Evolutionary conservation across 2,797 vertebrate genomes (phyloP), one percentile per base, ranked within the genome.

Genomic region (Sciaenops ocellatus): DNA sequence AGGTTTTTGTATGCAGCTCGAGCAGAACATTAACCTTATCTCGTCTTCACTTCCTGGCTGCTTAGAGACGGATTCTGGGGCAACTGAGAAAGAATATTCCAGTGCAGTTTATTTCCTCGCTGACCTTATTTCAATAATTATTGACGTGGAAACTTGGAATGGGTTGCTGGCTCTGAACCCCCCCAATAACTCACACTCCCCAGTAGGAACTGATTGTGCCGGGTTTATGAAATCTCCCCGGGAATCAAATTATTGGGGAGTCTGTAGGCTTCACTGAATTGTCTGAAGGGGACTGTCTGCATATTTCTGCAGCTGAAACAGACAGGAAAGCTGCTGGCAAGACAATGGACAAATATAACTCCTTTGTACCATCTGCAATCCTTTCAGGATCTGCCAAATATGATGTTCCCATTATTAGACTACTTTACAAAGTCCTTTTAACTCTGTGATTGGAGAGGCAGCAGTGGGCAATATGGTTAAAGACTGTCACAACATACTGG

Each of bases 41-140:
- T 83, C 15, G 6, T 68, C 26, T 62, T 61, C 44, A 38, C 76
- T 63, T 80, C 51, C 46, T 65, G 2, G n/a, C 74, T 64, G 51
- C 87, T 64, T 38, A 20, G 44, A 72, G 74, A 78, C 16, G 1
- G 34, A 73, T 72, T 73, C 52, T 8, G 38, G 26, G 12, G 47
- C 68, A 50, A 56, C 64, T 3, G 20, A 22, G 69, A 57, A 56
- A 57, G 51, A 81, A 87, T 70, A 78, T 79, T 79, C 71, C 85
- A 54, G 55, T 68, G 70, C 55, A 63, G 76, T 76, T 69, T 78
- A 78, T 86, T 89, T 84, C 82, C 64, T 67, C 68, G 15, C 79
- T 38, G 68, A 84, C 77, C 82, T 84, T 80, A 83, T 89, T 89
- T 84, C 48, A 84, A 80, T 86, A 87, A 92, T 89, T 88, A 81